These are phyloP conservation scores for Aurelia sp. DNA, from an alignment of 30 jellyfish, hydroid and myxozoan genomes.

Conservation along the genomic window DNA sequence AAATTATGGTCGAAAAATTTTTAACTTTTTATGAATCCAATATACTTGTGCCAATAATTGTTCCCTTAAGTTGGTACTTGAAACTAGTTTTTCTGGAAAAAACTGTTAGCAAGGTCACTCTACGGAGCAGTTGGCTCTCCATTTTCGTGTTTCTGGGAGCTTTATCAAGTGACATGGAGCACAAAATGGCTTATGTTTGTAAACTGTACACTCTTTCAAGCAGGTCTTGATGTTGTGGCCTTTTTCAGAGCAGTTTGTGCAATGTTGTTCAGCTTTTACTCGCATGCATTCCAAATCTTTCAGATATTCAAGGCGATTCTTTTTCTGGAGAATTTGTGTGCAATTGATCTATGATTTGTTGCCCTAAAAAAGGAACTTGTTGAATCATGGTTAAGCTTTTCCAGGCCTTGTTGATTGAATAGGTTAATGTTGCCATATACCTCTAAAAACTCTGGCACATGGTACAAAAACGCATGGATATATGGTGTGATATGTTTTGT, in stretches of 20 bases:
- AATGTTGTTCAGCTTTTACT: background rate
- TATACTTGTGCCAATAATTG: too few species aligned
- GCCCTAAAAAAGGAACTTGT: slow-evolving; percentile 1
- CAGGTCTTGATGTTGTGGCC: slow-evolving; percentile 54
- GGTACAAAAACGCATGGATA: slow-evolving; percentile 21
- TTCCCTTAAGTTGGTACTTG: too few species aligned
- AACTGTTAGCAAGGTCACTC: background rate
- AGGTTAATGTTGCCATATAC: slow-evolving; percentile 1
- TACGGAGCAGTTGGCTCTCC: background rate
- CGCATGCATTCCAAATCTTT: slow-evolving; percentile 34
- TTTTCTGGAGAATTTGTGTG: slow-evolving; percentile 10
- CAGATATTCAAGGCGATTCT: slow-evolving; percentile 6
- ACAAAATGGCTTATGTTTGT: background rate
- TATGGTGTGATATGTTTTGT: slow-evolving; percentile 29
- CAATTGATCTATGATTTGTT: background rate
- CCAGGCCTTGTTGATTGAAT: slow-evolving; percentile 27
- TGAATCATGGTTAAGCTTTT: background rate
- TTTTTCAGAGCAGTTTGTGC: slow-evolving; percentile 18
- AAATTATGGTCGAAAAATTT: too few species aligned
- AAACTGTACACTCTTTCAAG: slow-evolving; percentile 9
- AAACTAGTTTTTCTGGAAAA: too few species aligned
- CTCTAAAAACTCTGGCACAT: slow-evolving; percentile 17
- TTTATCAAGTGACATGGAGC: slow-evolving; percentile 21
- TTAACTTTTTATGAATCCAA: too few species aligned
- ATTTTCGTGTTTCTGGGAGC: background rate